phyloP scores from a whole-genome alignment of 2,113 vertebrate genomes.

The Brienomyrus brachyistius region DNA sequence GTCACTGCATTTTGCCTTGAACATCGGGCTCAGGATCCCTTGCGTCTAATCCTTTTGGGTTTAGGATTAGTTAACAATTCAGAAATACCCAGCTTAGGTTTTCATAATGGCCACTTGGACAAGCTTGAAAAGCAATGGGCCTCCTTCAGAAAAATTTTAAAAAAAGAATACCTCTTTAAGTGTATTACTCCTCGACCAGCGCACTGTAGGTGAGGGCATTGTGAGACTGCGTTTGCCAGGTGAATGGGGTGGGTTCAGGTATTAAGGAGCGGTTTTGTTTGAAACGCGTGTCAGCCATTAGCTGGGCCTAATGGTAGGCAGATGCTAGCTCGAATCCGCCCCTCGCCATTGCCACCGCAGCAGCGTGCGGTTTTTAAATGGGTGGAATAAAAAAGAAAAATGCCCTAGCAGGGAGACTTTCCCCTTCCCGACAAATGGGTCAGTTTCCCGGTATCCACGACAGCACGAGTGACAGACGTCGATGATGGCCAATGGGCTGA shows the following conservation, averaged over 20 bases:
- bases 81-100: neutral
- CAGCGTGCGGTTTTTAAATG: neutral
- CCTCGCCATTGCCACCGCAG: neutral
- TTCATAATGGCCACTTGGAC: neutral
- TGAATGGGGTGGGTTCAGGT: neutral
- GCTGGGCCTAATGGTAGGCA: neutral
- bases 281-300: constrained; percentile 17
- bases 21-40: neutral
- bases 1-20: neutral
- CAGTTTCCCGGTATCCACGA: neutral
- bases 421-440: neutral
- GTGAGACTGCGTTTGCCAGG: neutral
- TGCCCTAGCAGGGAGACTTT: neutral
- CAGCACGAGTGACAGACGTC: neutral
- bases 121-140: neutral
- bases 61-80: neutral
- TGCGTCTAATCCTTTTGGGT: neutral
- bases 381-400: neutral
- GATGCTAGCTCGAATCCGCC: neutral
- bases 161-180: neutral
- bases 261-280: neutral
- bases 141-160: neutral
- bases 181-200: neutral
- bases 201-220: neutral
- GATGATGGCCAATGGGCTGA: neutral